phyloP scores from a whole-genome alignment of 2,113 vertebrate genomes.

The Paratilapia polleni region DNA sequence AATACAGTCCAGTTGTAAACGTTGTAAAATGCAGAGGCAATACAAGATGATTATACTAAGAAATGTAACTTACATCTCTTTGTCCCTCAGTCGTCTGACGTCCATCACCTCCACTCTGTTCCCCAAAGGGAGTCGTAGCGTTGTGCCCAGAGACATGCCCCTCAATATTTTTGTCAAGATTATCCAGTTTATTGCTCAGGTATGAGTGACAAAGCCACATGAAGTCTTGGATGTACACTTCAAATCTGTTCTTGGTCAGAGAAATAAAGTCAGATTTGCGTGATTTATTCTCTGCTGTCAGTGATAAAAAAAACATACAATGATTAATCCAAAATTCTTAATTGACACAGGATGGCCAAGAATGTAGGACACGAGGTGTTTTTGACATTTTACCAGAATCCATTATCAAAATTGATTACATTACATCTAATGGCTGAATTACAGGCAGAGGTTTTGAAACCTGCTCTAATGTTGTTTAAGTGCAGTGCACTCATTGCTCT shows the following conservation, averaged over 20 bases:
- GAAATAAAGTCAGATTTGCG: not conserved
- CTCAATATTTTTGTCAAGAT: conserved; percentile 99
- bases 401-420: conserved; percentile 19
- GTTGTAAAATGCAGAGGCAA: not conserved
- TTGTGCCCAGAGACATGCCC: conserved; percentile 97
- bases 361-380: conserved; percentile 19
- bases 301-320: not conserved
- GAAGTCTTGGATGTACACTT: not conserved
- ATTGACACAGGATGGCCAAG: not conserved
- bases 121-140: conserved; percentile 96
- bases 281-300: not conserved
- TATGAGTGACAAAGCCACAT: conserved; percentile 47
- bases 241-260: not conserved
- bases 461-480: not conserved
- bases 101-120: conserved; percentile 97
- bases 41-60: not conserved
- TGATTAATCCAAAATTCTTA: conserved; percentile 1
- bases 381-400: conserved; percentile 19
- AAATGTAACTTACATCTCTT: not conserved
- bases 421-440: not conserved
- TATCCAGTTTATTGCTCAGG: conserved; percentile 99
- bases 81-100: conserved; percentile 88
- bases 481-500: not conserved
- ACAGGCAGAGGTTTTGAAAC: not conserved
- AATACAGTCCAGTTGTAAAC: not conserved